Base-by-base conservation (phyloP, 2,888 invertebrate genomes). In the Chrysolina oricalcia region DNA sequence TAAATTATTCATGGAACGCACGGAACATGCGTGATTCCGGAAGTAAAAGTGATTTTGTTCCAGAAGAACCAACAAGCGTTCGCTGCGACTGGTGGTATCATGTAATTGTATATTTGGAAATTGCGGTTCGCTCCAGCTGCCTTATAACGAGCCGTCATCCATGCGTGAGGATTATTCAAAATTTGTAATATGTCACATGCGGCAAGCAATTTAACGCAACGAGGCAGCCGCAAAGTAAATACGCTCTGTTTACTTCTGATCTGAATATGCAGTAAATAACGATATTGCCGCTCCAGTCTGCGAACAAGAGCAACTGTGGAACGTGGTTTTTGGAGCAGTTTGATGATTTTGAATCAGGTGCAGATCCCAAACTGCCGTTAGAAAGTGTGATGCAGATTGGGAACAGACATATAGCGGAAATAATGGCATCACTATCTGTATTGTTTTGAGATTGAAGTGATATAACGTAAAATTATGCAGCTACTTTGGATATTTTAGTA, bases 81-180 rank as follows among this genome's bases (percentile, higher is more conserved):
- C n/a, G 6, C 27, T 17, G 67, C 35, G 50, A 35, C 67, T 67
- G 67, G 48, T 67, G 50, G 56, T 40, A 68, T 68, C 53, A 41
- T 68, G 68, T 68, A 68, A 53, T 68, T 21, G 53, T 68, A 53
- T 50, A 53, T 68, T 68, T 40, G 68, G 53, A 68, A 68, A 68
- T 68, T 68, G 68, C 68, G 68, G 68, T 40, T 53, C 9, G 68
- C 53, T 56, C 50, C 68, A 68, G 68, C 53, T 68, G 68, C 40
- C 68, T 40, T 53, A 76, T 80, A 80, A 80, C 79, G 81, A 80
- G 76, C 76, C 76, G 63, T 72, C 80, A 72, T 66, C 77, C 83
- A 82, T 82, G 84, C 82, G 81, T 83, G 80, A 81, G 81, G 78
- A 85, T 83, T 82, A 85, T 83, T 83, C 83, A 83, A 83, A 84